Evolutionary conservation across 2,797 vertebrate genomes (phyloP), one percentile per base, ranked within the genome.

Genomic region (Lindbergichthys nudifrons): DNA sequence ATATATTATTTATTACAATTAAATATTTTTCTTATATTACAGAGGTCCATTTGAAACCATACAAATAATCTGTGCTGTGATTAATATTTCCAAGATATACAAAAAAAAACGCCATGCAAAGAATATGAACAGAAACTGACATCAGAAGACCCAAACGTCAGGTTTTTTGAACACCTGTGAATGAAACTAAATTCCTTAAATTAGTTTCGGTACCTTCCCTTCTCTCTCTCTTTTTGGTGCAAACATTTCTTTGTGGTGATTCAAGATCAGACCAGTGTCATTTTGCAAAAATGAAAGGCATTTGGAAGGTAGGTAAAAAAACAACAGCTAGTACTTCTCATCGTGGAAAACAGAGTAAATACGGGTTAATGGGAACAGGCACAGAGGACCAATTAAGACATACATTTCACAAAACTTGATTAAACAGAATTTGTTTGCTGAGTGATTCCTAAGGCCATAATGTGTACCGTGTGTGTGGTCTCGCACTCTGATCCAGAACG

Each of bases 1-100:
- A 96, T 96, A 95, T 95, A 96, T 95, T 95, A 95, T 96, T 96
- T 96, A 96, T 96, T 95, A 94, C 94, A 95, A 94, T 95, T 95
- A 95, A 95, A 95, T 95, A 95, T 92, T 93, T 94, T 94, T 92
- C 90, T 94, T 94, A 94, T 95, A 94, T 94, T 95, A 95, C 94
- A 96, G 91, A 94, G 91, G 91, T 95, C 92, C 92, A 94, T 95
- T 93, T 93, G 88, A 95, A 95, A 94, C 91, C 92, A 94, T 95
- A 95, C 95, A 95, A 95, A 95, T 92, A 92, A 89, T 91, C 91
- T 95, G 93, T 95, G 93, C 93, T 95, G 92, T 94, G 92, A 92
- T 92, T 94, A 94, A 92, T 91, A 93, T 92, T 92, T 93, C 92
- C 92, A 92, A 93, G 91, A 93, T 90, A 87, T 92, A 92, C 93